Percentiles rank a stretch among this genome's conserved stretches.
Evolutionary conservation across 2,888 invertebrate genomes (phyloP).

Genomic region (Pycnomerus fuliginosus): DNA sequence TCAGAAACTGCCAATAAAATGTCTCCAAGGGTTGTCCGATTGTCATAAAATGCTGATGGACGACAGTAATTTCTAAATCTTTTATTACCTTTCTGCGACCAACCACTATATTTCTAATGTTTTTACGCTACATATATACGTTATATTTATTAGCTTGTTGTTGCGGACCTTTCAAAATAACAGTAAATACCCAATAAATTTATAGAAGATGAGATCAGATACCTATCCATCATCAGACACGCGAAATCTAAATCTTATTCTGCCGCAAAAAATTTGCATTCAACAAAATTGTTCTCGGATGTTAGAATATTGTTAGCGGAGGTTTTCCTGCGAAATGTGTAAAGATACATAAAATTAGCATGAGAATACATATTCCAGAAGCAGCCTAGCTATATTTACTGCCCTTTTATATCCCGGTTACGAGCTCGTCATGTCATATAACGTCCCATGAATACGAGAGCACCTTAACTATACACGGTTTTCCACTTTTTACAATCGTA

Average conservation of each 20-base stretch:
- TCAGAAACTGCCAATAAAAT: slow-evolving; percentile 37
- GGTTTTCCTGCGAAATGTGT: slow-evolving; percentile 23
- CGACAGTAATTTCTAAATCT: slow-evolving; percentile 41
- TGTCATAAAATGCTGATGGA: slow-evolving; percentile 43
- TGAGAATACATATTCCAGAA: slow-evolving; percentile 46
- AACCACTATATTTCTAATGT: slow-evolving; percentile 26
- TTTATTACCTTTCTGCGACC: slow-evolving; percentile 38
- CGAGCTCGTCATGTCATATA: slow-evolving; percentile 47
- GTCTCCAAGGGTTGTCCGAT: slow-evolving; percentile 40
- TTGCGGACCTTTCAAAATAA: too few species aligned
- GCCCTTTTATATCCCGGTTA: slow-evolving; percentile 49
- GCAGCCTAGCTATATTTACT: slow-evolving; percentile 45
- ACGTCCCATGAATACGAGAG: slow-evolving; percentile 48
- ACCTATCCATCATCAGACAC: too few species aligned
- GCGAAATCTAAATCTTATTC: too few species aligned
- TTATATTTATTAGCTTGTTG: slow-evolving; percentile 13
- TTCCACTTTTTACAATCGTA: slow-evolving; percentile 45
- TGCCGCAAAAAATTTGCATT: too few species aligned
- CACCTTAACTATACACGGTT: slow-evolving; percentile 43
- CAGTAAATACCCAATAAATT: too few species aligned
- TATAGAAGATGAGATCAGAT: too few species aligned
- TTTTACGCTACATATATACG: slow-evolving; percentile 19
- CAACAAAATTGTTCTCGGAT: too few species aligned
- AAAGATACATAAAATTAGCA: slow-evolving; percentile 42
- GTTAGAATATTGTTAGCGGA: slow-evolving; percentile 25